A percentile compares a stretch with the other conserved stretches of the same genome.
Conservation (phyloP, 2,888 invertebrate species). For the Drosophila mimica region DNA sequence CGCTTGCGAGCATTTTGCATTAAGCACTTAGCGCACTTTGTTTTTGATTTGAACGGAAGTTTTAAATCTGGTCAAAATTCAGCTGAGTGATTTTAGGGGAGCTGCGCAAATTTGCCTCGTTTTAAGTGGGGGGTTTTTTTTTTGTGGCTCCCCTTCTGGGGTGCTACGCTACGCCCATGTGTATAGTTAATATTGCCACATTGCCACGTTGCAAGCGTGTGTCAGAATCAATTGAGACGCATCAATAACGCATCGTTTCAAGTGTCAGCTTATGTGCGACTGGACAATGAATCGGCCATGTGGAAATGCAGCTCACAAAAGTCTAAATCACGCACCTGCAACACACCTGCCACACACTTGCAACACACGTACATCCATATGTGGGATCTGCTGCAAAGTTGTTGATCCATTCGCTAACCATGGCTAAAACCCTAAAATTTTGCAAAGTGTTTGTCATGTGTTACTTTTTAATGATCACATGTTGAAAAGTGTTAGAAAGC, state of each 20-base stretch:
- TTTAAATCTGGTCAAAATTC: slow-evolving; percentile 2
- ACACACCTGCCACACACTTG: not conserved
- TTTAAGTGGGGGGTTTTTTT: not conserved
- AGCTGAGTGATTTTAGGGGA: slow-evolving; percentile 22
- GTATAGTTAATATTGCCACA: not conserved
- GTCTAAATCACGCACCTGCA: not conserved
- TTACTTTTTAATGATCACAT: not conserved
- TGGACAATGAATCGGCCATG: slow-evolving; percentile 51
- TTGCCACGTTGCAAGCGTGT: not conserved
- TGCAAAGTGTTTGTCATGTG: not conserved
- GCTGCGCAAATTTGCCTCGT: not conserved
- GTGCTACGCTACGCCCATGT: not conserved
- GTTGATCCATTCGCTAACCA: not conserved
- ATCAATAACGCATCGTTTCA: slow-evolving; percentile 58
- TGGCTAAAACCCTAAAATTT: no score
- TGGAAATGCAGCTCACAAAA: slow-evolving; percentile 25
- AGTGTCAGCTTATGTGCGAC: slow-evolving; percentile 47
- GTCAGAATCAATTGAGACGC: slow-evolving; percentile 48
- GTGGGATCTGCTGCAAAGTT: not conserved
- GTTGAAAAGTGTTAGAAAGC: not conserved
- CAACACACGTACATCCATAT: not conserved
- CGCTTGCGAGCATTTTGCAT: slow-evolving; percentile 40
- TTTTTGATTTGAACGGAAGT: slow-evolving; percentile 35
- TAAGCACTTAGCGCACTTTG: slow-evolving; percentile 26
- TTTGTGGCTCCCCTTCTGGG: not conserved